Base-by-base conservation (phyloP, 2,888 invertebrate species). In the Lepidonotus clava region DNA sequence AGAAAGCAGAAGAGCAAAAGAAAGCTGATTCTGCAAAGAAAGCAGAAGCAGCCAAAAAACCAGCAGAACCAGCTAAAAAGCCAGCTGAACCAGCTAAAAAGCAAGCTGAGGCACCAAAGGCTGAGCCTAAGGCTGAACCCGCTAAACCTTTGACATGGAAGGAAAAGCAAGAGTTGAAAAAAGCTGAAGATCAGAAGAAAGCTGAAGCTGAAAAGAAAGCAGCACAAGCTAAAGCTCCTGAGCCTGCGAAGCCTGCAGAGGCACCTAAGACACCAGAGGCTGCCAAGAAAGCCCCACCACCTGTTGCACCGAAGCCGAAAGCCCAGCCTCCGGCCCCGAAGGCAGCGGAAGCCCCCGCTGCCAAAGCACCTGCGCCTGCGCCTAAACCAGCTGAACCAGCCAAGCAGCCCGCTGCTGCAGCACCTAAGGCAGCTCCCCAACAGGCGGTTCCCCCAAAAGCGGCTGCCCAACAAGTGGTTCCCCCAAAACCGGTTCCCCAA, bases 141-240 rank as follows among this genome's bases (percentile, higher is more conserved):
- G 80, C 40, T 1, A 80, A 80, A 34, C 80, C 80, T 24, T 51
- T 80, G 46, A 80, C 80, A 4, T 80, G 80, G 80, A 80, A 80
- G 24, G 80, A 80, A 34, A 80, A 80, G 80, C 41, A 80, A 41
- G 80, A 1, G 0, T 46, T 80, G n/a, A 80, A 80, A 80, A 80
- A 80, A 46, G 51, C 41, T 41, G 80, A 80, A 51, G 80, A 80
- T 5, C 46, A 18, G 0, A 46, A 41, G 28, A 80, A 80, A 28
- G 28, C 8, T 18, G 80, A 24, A 21, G 80, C 40, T 6, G 46
- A 40, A 80, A 24, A 24, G 2, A 71, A 24, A 14, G 71, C 71
- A 6, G 32, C 34, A 32, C 14, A 34, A 21, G 24, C 24, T 2
- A 46, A 80, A 51, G n/a, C 41, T 46, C n/a, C 71, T 4, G 71